Conservation (phyloP, 2,888 invertebrate species). For the Temnothorax unifasciatus region DNA sequence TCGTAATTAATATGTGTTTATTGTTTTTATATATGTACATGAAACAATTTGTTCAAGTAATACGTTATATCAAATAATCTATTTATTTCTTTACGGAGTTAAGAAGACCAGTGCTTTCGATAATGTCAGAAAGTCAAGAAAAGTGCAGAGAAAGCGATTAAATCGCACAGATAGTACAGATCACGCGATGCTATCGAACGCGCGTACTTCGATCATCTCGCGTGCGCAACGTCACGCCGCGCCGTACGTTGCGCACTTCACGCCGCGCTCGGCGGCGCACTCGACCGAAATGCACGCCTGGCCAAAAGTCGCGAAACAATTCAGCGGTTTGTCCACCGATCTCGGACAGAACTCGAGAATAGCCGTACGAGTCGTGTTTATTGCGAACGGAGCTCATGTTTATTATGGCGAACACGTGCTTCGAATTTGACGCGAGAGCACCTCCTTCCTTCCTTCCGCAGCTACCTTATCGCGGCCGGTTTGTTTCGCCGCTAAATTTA, state of each 20-base stretch:
- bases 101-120: neutral
- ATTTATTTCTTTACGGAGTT: neutral
- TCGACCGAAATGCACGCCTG: constrained; percentile 14
- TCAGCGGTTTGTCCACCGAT: neutral
- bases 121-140: neutral
- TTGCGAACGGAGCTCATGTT: constrained; percentile 4
- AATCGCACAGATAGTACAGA: neutral
- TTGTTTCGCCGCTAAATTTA: neutral
- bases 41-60: constrained; percentile 8
- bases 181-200: constrained; percentile 9
- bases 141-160: neutral
- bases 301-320: constrained; percentile 38
- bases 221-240: constrained; percentile 30
- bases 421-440: constrained; percentile 14
- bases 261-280: neutral
- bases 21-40: neutral
- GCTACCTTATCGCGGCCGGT: neutral
- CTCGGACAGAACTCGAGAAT: constrained; percentile 21
- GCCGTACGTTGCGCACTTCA: neutral
- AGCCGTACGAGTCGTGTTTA: constrained; percentile 12
- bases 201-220: neutral
- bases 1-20: neutral
- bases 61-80: neutral
- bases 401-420: constrained; percentile 43
- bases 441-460: neutral